These are phyloP conservation scores for Gulo gulo DNA, from an alignment of 2,113 vertebrate species.

Conservation along the genomic window DNA sequence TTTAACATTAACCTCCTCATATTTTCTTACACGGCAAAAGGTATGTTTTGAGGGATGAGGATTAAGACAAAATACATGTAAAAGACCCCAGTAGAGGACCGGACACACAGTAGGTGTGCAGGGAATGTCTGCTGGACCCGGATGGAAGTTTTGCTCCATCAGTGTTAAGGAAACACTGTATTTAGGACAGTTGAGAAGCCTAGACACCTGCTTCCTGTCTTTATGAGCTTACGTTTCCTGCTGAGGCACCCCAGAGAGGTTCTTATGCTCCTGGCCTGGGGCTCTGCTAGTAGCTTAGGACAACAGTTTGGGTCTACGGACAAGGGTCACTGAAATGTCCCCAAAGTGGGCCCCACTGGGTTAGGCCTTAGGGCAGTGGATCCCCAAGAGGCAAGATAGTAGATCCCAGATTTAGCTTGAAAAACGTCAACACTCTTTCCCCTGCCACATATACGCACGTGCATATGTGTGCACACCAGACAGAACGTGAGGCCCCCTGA, in stretches of 20 bases:
- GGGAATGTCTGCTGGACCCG: neutral
- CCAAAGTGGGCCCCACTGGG: accelerated
- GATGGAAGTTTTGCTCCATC: neutral
- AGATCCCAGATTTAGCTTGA: neutral
- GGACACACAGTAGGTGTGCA: accelerated
- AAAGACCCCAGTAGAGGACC: neutral
- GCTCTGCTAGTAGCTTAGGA: neutral
- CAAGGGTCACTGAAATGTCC: neutral
- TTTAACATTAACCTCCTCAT: neutral
- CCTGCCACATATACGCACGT: no score
- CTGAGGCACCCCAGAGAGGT: neutral
- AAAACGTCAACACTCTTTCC: neutral
- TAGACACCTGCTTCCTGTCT: neutral
- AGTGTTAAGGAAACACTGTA: accelerated
- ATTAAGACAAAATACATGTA: neutral
- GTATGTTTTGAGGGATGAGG: neutral
- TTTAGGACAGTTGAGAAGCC: neutral
- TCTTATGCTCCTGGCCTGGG: accelerated
- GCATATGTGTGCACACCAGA: neutral
- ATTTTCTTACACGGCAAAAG: neutral
- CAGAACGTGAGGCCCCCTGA: neutral
- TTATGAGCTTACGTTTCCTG: neutral
- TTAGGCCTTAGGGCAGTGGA: neutral
- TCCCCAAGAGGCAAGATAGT: neutral
- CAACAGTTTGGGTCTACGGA: neutral